A percentile compares a stretch with the other conserved stretches of the same genome.
phyloP scores from a whole-genome alignment of 2,797 vertebrate genomes.

The Chaunax sp. region DNA sequence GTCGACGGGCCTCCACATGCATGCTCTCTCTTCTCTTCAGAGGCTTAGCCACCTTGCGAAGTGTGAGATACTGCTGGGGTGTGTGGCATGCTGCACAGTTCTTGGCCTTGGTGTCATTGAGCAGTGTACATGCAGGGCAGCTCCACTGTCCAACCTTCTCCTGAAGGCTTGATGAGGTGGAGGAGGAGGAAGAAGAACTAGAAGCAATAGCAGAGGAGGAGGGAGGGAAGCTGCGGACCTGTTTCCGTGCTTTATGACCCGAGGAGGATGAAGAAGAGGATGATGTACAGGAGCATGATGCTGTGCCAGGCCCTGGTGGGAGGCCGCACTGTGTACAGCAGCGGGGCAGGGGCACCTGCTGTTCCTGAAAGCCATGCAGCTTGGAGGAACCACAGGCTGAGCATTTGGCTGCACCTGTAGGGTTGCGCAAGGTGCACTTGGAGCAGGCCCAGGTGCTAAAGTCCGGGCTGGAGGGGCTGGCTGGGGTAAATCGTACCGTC shows the following conservation, averaged over 20 bases:
- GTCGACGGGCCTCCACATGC: constrained; percentile 93
- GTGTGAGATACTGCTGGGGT: constrained; percentile 89
- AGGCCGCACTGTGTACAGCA: constrained; percentile 84
- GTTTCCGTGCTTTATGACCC: constrained; percentile 82
- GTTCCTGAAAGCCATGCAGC: constrained; percentile 94
- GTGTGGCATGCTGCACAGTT: constrained; percentile 96
- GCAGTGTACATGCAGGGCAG: constrained; percentile 95
- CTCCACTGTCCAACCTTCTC: constrained; percentile 89
- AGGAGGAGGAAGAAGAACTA: constrained; percentile 62
- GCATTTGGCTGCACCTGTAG: constrained; percentile 88
- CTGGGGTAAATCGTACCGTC: constrained; percentile 91
- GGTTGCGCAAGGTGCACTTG: constrained; percentile 95
- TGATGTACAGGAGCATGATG: constrained; percentile 75
- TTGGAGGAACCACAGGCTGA: constrained; percentile 93
- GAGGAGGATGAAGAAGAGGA: constrained; percentile 64
- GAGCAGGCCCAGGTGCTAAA: constrained; percentile 96
- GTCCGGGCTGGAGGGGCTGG: constrained; percentile 95
- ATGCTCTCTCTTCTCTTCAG: constrained; percentile 94
- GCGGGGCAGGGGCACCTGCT: constrained; percentile 53
- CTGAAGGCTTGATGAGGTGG: constrained; percentile 57
- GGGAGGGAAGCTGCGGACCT: constrained; percentile 78
- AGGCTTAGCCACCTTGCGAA: constrained; percentile 85
- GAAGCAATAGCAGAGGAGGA: constrained; percentile 68
- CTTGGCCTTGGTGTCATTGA: constrained; percentile 89
- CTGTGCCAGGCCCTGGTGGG: constrained; percentile 34